Conservation (phyloP, 2,797 vertebrate species). For the Tamandua tetradactyla region DNA sequence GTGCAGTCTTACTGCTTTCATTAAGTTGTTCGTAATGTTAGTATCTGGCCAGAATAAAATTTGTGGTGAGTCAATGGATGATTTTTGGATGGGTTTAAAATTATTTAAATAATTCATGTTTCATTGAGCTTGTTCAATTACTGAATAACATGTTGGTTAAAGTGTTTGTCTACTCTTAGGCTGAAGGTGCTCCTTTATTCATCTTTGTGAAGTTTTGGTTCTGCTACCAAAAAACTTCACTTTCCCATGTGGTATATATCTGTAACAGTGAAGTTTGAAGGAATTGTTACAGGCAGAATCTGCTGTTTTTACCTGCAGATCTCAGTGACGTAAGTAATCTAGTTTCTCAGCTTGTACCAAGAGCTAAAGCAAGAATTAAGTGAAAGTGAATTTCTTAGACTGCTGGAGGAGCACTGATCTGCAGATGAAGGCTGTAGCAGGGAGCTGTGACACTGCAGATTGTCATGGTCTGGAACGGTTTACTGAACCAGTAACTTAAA, state of each 20-base stretch:
- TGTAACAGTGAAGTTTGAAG: not conserved
- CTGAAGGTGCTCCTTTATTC: not conserved
- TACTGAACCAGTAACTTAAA: fast-evolving
- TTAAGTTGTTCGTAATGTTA: not conserved
- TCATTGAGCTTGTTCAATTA: not conserved
- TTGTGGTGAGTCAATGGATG: not conserved
- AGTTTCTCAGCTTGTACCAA: not conserved
- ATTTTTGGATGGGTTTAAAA: not conserved
- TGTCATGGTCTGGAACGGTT: no score
- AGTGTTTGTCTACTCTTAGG: not conserved
- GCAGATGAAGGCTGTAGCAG: not conserved
- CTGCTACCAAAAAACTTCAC: not conserved
- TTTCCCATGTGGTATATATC: not conserved
- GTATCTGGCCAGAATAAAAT: not conserved
- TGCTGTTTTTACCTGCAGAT: not conserved
- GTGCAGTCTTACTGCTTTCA: not conserved
- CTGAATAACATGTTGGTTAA: not conserved
- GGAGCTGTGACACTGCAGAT: fast-evolving
- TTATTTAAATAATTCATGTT: not conserved
- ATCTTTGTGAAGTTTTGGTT: not conserved
- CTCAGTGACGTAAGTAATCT: not conserved
- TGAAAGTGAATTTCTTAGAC: not conserved
- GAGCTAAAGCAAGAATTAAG: not conserved
- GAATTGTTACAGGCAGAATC: not conserved
- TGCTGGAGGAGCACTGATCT: not conserved